These are phyloP conservation scores for Ursus arctos DNA, from an alignment of 2,113 vertebrate genomes.

Conservation along the genomic window DNA sequence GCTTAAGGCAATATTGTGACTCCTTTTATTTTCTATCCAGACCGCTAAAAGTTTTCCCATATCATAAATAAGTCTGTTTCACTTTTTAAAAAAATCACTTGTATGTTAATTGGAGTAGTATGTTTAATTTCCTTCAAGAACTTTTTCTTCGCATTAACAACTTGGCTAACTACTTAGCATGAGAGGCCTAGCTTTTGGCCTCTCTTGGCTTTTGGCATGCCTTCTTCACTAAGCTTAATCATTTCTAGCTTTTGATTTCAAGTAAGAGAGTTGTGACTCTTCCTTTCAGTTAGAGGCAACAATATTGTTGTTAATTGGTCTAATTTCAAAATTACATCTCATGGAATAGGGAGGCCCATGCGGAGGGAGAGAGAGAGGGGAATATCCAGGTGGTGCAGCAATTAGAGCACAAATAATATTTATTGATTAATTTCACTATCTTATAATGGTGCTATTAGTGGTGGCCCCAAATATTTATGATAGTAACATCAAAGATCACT, in stretches of 20 bases:
- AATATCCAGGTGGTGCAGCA: background rate
- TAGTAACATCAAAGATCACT: background rate
- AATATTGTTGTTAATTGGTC: background rate
- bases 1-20: background rate
- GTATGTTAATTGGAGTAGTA: background rate
- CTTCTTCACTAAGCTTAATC: background rate
- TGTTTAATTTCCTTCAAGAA: background rate
- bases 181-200: background rate
- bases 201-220: background rate
- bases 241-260: background rate
- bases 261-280: background rate
- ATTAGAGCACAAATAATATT: background rate
- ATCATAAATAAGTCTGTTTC: background rate
- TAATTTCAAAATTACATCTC: background rate
- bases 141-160: background rate
- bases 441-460: background rate
- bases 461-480: background rate
- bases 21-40: background rate
- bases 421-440: background rate
- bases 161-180: background rate
- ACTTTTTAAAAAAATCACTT: background rate
- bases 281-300: background rate
- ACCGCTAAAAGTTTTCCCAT: background rate
- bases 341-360: background rate
- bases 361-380: background rate